Evolutionary conservation across 37 sponge, comb jelly and placozoan species (phyloP).

Genomic region (Diacarnus erythraeanus): DNA sequence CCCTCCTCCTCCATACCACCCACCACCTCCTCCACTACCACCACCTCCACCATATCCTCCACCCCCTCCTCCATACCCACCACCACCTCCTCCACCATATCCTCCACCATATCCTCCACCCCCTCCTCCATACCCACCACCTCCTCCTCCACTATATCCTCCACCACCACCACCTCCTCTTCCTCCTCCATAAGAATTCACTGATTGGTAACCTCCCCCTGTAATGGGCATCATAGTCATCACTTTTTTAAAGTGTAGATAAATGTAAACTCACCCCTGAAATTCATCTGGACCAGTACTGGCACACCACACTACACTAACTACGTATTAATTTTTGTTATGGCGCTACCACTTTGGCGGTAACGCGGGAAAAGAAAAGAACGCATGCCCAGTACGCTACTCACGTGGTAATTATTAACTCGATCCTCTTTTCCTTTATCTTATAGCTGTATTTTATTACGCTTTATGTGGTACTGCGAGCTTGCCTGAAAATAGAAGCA

Average conservation of each 20-base stretch:
- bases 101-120: too few species aligned
- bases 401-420: neutral
- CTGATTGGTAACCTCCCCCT: slow-evolving; percentile 43
- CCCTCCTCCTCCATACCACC: slow-evolving; percentile 12
- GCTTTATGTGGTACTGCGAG: too few species aligned
- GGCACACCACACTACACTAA: neutral
- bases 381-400: neutral
- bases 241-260: neutral
- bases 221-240: slow-evolving; percentile 25
- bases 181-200: slow-evolving; percentile 26
- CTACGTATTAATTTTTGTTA: neutral
- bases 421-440: too few species aligned
- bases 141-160: slow-evolving; percentile 14
- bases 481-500: too few species aligned
- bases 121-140: slow-evolving; percentile 19
- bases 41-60: slow-evolving; percentile 15
- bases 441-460: too few species aligned
- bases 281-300: slow-evolving; percentile 21
- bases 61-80: neutral
- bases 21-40: slow-evolving; percentile 25
- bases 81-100: slow-evolving; percentile 2
- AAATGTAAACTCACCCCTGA: slow-evolving; percentile 10
- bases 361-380: neutral
- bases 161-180: slow-evolving; percentile 20
- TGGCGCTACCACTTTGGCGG: neutral